Evolutionary conservation across 1,140 invertebrate genomes (phyloP), one percentile per base, ranked within the genome.

Genomic region (Holcopasites calliopsidis): DNA sequence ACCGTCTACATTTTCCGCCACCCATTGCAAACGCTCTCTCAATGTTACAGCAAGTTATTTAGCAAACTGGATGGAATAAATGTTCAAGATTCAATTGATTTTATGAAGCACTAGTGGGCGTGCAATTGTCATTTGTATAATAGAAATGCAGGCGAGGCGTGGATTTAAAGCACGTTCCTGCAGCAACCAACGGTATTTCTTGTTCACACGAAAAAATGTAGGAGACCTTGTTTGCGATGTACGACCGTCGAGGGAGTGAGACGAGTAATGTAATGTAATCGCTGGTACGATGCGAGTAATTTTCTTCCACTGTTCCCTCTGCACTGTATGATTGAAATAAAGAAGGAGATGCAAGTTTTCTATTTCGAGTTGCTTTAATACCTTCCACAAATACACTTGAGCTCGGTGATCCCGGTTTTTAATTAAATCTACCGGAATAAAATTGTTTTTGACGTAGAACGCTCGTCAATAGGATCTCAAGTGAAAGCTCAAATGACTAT

Each of bases 31-130:
- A 44, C 68, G 77, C 66, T 60, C 58, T 28, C 40, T 7, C 73
- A 75, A 81, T 84, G 68, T 40, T 26, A 38, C 33, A 38, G 18
- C 72, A 52, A 84, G 57, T 79, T 84, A 76, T 82, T 84, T 70
- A 69, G 40, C 35, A 72, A 79, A 84, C 79, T 79, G 79, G 52
- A 69, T 28, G 38, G 79, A 76, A 82, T 80, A 76, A 85, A 84
- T 84, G 76, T 79, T 52, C 55, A 31, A 10, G 35, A 70, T 49
- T 64, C 58, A n/a, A 60, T 65, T 66, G 28, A 49, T 49, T 47
- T 49, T 21, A 6, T 7, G 13, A 35, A 38, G 10, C n/a, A 26
- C 33, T 1, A 10, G 10, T 23, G 38, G 2, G 5, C 0, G 21
- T 10, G n/a, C 1, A 2, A 18, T 33, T n/a, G 71, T n/a, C 28